Conservation (phyloP, 2,797 vertebrate genomes). For the Danio jaintianensis region DNA sequence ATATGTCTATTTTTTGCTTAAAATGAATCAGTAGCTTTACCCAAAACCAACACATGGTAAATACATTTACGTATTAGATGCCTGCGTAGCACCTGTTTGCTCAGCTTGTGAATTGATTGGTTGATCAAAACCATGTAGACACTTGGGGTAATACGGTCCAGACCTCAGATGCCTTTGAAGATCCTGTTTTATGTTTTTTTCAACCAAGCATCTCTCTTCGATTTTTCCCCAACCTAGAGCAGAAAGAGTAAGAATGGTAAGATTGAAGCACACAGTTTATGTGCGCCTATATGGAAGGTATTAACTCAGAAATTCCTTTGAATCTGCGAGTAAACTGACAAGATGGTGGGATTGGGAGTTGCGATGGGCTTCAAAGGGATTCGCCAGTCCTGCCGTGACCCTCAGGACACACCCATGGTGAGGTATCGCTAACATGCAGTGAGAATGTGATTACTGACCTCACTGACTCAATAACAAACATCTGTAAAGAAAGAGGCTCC, state of each 20-base stretch:
- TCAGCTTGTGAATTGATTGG: constrained; percentile 24
- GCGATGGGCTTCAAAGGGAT: constrained; percentile 59
- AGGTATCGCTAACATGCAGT: constrained; percentile 61
- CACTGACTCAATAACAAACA: constrained; percentile 73
- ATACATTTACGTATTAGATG: neutral
- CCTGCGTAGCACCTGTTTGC: constrained; percentile 55
- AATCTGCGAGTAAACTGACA: constrained; percentile 55
- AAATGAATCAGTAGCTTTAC: constrained; percentile 28
- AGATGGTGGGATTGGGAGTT: constrained; percentile 35
- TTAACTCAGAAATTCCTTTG: constrained; percentile 57
- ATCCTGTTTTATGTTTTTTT: constrained; percentile 43
- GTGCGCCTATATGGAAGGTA: constrained; percentile 51
- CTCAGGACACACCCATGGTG: constrained; percentile 59
- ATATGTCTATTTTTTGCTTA: neutral
- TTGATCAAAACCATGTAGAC: constrained; percentile 53
- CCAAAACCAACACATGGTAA: neutral
- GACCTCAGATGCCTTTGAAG: constrained; percentile 53
- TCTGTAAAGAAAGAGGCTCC: constrained; percentile 62
- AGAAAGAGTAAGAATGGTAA: constrained; percentile 33
- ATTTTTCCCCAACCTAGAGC: neutral
- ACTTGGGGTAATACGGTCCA: constrained; percentile 46
- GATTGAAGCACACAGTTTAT: constrained; percentile 30
- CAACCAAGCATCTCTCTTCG: neutral
- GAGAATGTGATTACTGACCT: constrained; percentile 70
- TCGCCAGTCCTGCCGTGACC: constrained; percentile 53